These are phyloP conservation scores for Poicephalus meyeri DNA, from an alignment of 2,113 vertebrate genomes.

Conservation along the genomic window DNA sequence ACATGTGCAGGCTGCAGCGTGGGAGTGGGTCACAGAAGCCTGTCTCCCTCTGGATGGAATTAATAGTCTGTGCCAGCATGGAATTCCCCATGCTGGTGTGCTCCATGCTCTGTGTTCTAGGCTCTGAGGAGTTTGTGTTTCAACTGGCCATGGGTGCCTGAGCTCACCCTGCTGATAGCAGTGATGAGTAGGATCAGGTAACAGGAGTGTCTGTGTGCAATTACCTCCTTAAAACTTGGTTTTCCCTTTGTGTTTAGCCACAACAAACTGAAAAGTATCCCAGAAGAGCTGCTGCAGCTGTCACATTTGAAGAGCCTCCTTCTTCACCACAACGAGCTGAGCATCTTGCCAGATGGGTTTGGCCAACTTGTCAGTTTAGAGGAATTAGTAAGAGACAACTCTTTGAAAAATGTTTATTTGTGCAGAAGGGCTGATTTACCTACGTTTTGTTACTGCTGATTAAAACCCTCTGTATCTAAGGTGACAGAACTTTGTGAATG, in stretches of 20 bases:
- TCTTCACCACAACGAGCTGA: constrained; percentile 88
- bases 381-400: constrained; percentile 83
- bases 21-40: background rate
- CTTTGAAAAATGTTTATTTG: background rate
- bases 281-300: constrained; percentile 80
- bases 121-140: background rate
- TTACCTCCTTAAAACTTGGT: background rate
- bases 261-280: constrained; percentile 86
- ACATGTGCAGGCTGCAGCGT: rapidly evolving
- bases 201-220: too few relatives aligned
- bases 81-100: background rate
- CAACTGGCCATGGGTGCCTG: rapidly evolving
- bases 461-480: rapidly evolving
- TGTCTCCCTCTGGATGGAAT: background rate
- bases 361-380: constrained; percentile 83
- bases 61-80: background rate
- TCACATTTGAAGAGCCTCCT: constrained; percentile 82
- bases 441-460: background rate
- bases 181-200: background rate
- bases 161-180: background rate
- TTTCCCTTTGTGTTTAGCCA: constrained; percentile 75
- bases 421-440: background rate
- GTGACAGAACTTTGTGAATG: background rate
- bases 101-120: background rate
- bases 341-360: constrained; percentile 80